Conservation (phyloP, 2,797 vertebrate genomes). For the Sebastes itinus region DNA sequence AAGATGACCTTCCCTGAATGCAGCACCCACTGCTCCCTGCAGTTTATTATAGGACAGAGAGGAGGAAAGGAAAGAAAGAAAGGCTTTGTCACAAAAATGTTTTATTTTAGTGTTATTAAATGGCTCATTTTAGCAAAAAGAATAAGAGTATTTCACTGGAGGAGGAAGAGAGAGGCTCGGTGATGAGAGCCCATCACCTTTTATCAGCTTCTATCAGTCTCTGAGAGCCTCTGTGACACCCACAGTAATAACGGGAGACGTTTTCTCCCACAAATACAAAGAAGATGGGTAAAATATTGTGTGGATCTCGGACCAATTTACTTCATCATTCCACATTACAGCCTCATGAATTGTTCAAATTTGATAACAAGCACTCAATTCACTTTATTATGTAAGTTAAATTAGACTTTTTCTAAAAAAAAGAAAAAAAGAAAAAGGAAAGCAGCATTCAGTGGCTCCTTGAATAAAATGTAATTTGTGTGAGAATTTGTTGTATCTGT, state of each 20-base stretch:
- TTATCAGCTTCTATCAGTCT: constrained; percentile 78
- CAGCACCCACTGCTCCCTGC: constrained; percentile 33
- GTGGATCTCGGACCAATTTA: constrained; percentile 94
- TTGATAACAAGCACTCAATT: constrained; percentile 99
- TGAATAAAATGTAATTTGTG: constrained; percentile 98
- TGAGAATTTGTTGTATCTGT: constrained; percentile 99
- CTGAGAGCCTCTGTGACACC: constrained; percentile 82
- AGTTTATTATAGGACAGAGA: constrained; percentile 29
- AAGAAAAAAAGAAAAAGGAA: constrained; percentile 87
- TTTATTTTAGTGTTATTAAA: constrained; percentile 46
- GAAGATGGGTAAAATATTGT: constrained; percentile 92
- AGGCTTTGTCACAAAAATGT: constrained; percentile 17
- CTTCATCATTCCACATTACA: constrained; percentile 98
- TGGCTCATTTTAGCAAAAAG: constrained; percentile 9
- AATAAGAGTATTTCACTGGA: not conserved
- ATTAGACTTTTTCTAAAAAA: constrained; percentile 91
- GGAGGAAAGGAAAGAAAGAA: not conserved
- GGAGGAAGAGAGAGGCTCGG: constrained; percentile 14
- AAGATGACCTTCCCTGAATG: constrained; percentile 88
- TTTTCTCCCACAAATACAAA: constrained; percentile 86
- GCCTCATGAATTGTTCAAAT: constrained; percentile 97
- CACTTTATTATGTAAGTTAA: constrained; percentile 97
- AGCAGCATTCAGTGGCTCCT: constrained; percentile 91
- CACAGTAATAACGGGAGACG: constrained; percentile 82
- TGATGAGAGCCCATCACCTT: constrained; percentile 81